Evolutionary conservation across 2,888 invertebrate species (phyloP).

Genomic region (Pollenia amentaria): DNA sequence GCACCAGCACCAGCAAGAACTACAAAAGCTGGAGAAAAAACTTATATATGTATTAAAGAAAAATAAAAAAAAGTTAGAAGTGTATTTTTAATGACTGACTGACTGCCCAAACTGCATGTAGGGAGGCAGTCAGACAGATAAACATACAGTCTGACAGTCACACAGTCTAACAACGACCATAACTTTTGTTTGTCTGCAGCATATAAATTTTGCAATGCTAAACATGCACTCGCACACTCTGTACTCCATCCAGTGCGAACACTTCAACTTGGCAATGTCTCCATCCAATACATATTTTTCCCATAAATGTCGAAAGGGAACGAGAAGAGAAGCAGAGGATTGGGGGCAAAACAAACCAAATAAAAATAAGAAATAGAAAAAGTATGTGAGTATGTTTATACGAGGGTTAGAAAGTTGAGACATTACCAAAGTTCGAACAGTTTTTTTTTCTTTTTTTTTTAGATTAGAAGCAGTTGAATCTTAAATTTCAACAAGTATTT

Average conservation of each 20-base stretch:
- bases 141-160: background rate
- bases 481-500: no score
- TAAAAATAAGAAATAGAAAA: background rate
- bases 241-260: background rate
- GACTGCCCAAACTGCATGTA: conserved; percentile 1
- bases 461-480: no score
- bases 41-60: background rate
- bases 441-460: no score
- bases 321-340: background rate
- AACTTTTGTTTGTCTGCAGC: conserved; percentile 72
- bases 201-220: conserved; percentile 70
- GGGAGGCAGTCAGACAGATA: background rate
- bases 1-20: conserved; percentile 14
- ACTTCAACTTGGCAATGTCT: conserved; percentile 56
- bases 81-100: conserved; percentile 49
- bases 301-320: background rate
- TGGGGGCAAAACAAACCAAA: conserved; percentile 6
- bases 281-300: background rate
- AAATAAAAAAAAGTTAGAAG: background rate
- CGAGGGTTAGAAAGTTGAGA: conserved; percentile 7
- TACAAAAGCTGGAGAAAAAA: conserved; percentile 21
- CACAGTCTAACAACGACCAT: conserved; percentile 34
- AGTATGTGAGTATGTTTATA: background rate
- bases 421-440: no score
- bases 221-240: conserved; percentile 45